Evolutionary conservation across 2,113 vertebrate genomes (phyloP), one percentile per base, ranked within the genome.

Genomic region (Merops nubicus): DNA sequence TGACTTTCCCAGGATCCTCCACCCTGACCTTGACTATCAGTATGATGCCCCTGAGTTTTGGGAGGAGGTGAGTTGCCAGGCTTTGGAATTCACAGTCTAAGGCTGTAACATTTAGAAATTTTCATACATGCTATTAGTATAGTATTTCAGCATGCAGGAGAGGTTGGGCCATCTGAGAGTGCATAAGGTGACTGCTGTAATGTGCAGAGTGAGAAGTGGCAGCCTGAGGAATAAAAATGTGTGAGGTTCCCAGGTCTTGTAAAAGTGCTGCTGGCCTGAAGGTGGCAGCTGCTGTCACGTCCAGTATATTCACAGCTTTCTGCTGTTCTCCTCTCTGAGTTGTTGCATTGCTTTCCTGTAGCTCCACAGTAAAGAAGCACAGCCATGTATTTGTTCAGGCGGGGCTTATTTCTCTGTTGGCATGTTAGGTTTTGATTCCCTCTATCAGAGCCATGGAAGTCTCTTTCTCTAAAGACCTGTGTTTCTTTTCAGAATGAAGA

Each of bases 11-110:
- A 98, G 98, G 51, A 98, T 99, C 79, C 92, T 98, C 81, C 98
- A 98, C 76, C 98, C 98, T 70, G 98, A 99, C 92, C 96, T 99
- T 0, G 99, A 99, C 97, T 99, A 99, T 97, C 99, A 99, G 94
- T 99, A 98, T 80, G 99, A 99, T 92, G 96, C 97, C 60, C 98
- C 98, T 53, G 98, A 98, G 67, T 98, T 98, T 93, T 98, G 98
- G 96, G 98, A 99, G 91, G 98, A 98, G 98, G 99, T 99, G 97
- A 99, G 98, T 95, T 88, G 85, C 63, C 74, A 91, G 57, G 34
- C 29, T 73, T 89, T 38, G 19, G 43, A 73, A 40, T 48, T 76
- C 53, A 19, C 8, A 20, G 10, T 53, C 48, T 65, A 64, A 81
- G 25, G 5, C 64, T 84, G 16, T 64, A 77, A 40, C 36, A 23